Conservation (phyloP, 2,797 vertebrate species). For the Bovichtus diacanthus region DNA sequence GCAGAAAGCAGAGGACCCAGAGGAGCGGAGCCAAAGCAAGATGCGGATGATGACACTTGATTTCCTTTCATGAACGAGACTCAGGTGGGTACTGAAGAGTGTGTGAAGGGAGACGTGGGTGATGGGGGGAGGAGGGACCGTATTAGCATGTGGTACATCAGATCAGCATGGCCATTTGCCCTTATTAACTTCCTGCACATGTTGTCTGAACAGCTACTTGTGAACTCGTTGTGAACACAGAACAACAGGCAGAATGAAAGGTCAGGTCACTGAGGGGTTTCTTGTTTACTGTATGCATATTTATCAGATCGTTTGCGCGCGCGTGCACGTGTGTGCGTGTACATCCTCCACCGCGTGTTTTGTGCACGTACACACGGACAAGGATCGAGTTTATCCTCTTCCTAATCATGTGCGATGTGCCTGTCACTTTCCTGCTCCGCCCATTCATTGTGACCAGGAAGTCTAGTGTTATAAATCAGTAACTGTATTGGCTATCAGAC, state of each 20-base stretch:
- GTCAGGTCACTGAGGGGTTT: slow-evolving; percentile 49
- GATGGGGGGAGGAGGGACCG: slow-evolving; percentile 3
- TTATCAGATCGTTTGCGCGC: slow-evolving; percentile 47
- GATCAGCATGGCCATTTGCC: slow-evolving; percentile 31
- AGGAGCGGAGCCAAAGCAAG: slow-evolving; percentile 64
- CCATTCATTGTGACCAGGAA: slow-evolving; percentile 22
- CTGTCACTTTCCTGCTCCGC: slow-evolving; percentile 3
- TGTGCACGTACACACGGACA: neutral
- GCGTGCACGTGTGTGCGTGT: slow-evolving; percentile 11
- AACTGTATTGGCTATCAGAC: slow-evolving; percentile 35
- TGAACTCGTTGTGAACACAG: slow-evolving; percentile 53
- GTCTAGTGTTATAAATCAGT: slow-evolving; percentile 42
- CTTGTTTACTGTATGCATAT: slow-evolving; percentile 48
- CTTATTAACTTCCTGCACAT: slow-evolving; percentile 33
- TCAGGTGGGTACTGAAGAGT: slow-evolving; percentile 63
- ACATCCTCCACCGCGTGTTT: neutral
- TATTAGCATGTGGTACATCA: slow-evolving; percentile 47
- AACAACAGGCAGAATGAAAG: slow-evolving; percentile 63
- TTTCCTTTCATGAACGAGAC: slow-evolving; percentile 67
- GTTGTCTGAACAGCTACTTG: slow-evolving; percentile 59
- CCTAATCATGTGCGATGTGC: neutral
- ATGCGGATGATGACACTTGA: slow-evolving; percentile 75
- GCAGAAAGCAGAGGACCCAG: slow-evolving; percentile 35
- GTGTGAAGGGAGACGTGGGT: slow-evolving; percentile 20
- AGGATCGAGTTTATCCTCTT: slow-evolving; percentile 6